Percentiles rank a stretch among this genome's conserved stretches.
Evolutionary conservation across 1,140 invertebrate genomes (phyloP).

Genomic region (Eumeta japonica): DNA sequence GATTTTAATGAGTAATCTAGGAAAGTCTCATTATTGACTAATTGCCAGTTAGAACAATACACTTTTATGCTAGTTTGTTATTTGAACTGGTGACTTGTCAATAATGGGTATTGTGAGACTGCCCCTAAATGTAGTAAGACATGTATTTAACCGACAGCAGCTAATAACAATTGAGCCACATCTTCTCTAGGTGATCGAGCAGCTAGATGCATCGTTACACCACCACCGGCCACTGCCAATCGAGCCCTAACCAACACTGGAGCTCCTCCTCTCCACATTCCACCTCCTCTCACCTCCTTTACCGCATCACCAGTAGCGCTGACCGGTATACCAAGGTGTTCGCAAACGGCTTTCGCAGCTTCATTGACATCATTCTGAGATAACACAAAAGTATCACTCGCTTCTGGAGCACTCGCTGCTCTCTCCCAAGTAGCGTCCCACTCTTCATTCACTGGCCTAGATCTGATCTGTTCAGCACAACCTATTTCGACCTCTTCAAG

Average conservation of each 20-base stretch:
- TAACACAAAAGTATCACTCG: slow-evolving; percentile 36
- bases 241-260: slow-evolving; percentile 87
- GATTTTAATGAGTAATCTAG: too few relatives aligned
- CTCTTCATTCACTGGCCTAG: slow-evolving; percentile 28
- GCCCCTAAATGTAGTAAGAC: too few relatives aligned
- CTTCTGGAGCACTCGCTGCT: slow-evolving; percentile 29
- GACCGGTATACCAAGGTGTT: slow-evolving; percentile 83
- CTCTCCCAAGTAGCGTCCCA: slow-evolving; percentile 43
- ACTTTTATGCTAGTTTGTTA: too few relatives aligned
- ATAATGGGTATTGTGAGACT: too few relatives aligned
- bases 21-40: too few relatives aligned
- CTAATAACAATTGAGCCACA: slow-evolving; percentile 81
- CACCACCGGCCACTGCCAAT: slow-evolving; percentile 76
- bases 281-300: slow-evolving; percentile 73
- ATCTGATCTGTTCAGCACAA: slow-evolving; percentile 75
- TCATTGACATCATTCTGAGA: slow-evolving; percentile 75
- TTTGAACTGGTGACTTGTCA: too few relatives aligned
- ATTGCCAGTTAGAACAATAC: too few relatives aligned
- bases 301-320: slow-evolving; percentile 31
- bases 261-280: slow-evolving; percentile 67
- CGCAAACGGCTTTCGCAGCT: slow-evolving; percentile 77
- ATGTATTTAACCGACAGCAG: slow-evolving; percentile 85
- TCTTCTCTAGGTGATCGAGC: slow-evolving; percentile 67
- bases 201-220: slow-evolving; percentile 73
- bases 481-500: slow-evolving; percentile 83